Conservation (phyloP, 2,888 invertebrate species). For the Hirtodrosophila trivittata region DNA sequence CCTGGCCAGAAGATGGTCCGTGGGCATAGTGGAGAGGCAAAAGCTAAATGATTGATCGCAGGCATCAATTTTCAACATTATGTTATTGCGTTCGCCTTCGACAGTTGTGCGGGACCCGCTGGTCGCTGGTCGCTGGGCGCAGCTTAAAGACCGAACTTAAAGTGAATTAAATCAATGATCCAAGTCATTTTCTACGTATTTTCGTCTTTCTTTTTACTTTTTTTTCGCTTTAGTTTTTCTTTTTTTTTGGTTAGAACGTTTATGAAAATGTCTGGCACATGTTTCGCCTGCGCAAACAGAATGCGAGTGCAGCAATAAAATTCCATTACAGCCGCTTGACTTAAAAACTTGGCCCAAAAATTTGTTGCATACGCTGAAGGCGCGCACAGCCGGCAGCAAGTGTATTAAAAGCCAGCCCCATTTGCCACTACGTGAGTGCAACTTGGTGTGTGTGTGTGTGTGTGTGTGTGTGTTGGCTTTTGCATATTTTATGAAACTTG, state of each 20-base stretch:
- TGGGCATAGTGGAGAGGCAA: conserved; percentile 8
- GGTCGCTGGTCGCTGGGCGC: conserved; percentile 14
- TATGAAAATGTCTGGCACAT: conserved; percentile 76
- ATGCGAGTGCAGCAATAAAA: conserved; percentile 75
- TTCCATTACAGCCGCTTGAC: conserved; percentile 75
- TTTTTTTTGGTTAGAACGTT: conserved; percentile 43
- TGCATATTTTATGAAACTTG: conserved; percentile 79
- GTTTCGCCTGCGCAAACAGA: conserved; percentile 73
- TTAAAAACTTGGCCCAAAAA: conserved; percentile 73
- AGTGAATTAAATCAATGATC: conserved; percentile 43
- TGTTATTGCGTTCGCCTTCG: conserved; percentile 63
- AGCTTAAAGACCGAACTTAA: conserved; percentile 44
- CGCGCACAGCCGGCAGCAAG: conserved; percentile 39
- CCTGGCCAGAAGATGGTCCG: conserved; percentile 27
- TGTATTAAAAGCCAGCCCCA: conserved; percentile 71
- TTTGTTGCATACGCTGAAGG: conserved; percentile 45
- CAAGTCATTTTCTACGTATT: conserved; percentile 7
- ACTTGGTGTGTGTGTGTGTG: conserved; percentile 9
- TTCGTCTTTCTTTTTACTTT: background rate
- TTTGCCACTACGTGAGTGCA: conserved; percentile 66
- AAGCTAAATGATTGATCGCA: conserved; percentile 72
- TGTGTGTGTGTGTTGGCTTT: conserved; percentile 46
- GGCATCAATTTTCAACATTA: conserved; percentile 75
- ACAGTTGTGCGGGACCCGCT: too few relatives aligned
- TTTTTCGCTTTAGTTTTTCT: conserved; percentile 1